These are phyloP conservation scores for Cepaea hortensis DNA, from an alignment of 2,888 invertebrate species.

Conservation along the genomic window DNA sequence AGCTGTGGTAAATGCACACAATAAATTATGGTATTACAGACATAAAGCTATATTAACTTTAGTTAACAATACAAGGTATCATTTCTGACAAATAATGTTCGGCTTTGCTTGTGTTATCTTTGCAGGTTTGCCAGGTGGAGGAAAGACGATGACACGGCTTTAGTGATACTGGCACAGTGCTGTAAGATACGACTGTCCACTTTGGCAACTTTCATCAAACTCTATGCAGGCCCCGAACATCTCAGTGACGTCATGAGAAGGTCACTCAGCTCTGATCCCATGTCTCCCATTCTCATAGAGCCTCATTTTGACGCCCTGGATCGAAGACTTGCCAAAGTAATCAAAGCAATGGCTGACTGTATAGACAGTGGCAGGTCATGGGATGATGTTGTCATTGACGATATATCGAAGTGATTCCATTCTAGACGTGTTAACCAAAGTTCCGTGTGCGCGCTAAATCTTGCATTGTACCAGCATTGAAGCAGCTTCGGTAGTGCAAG, in stretches of 20 bases:
- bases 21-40: too few species aligned
- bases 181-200: slow-evolving; percentile 93
- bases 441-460: too few species aligned
- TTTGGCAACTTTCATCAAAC: slow-evolving; percentile 83
- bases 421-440: too few species aligned
- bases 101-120: too few species aligned
- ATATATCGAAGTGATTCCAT: not conserved
- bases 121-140: slow-evolving; percentile 27
- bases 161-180: slow-evolving; percentile 96
- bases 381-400: slow-evolving; percentile 27
- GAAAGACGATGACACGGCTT: slow-evolving; percentile 78
- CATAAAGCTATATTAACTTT: too few species aligned
- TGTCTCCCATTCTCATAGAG: slow-evolving; percentile 92
- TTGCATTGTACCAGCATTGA: too few species aligned
- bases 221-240: slow-evolving; percentile 75
- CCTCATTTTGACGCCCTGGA: slow-evolving; percentile 93
- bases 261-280: slow-evolving; percentile 88
- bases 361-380: slow-evolving; percentile 54
- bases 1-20: too few species aligned
- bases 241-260: slow-evolving; percentile 86
- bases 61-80: too few species aligned
- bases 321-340: slow-evolving; percentile 82
- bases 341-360: slow-evolving; percentile 61
- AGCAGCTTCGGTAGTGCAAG: too few species aligned
- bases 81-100: too few species aligned